Conservation (phyloP, 2,797 vertebrate species). For the Characodon lateralis region DNA sequence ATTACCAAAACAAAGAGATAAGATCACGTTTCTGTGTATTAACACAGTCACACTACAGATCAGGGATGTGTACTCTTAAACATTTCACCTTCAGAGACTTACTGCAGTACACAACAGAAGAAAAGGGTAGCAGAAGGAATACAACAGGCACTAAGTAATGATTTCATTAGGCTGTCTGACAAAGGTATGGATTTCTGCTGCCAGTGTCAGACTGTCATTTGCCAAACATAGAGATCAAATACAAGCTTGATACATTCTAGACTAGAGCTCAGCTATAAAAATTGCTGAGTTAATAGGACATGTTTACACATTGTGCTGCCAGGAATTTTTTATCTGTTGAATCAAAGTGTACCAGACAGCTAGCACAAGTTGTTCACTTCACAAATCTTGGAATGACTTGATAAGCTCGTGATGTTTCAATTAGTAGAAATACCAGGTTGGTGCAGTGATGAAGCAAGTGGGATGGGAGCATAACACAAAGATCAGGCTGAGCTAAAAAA, state of each 20-base stretch:
- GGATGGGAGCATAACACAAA: background rate
- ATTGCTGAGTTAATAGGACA: background rate
- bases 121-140: background rate
- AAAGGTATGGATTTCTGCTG: background rate
- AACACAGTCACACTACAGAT: background rate
- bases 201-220: background rate
- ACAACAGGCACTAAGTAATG: background rate
- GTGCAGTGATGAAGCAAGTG: background rate
- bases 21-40: conserved; percentile 5
- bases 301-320: background rate
- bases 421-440: too few relatives aligned
- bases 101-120: background rate
- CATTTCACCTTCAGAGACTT: background rate
- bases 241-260: background rate
- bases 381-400: conserved; percentile 9
- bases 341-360: background rate
- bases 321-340: background rate
- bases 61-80: background rate
- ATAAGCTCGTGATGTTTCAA: background rate
- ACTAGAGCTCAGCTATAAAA: background rate
- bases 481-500: background rate
- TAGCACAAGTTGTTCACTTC: background rate
- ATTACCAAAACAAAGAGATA: conserved; percentile 28
- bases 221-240: background rate
- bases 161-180: background rate